phyloP scores from a whole-genome alignment of 2,888 invertebrate species.

The Andricus curvator region DNA sequence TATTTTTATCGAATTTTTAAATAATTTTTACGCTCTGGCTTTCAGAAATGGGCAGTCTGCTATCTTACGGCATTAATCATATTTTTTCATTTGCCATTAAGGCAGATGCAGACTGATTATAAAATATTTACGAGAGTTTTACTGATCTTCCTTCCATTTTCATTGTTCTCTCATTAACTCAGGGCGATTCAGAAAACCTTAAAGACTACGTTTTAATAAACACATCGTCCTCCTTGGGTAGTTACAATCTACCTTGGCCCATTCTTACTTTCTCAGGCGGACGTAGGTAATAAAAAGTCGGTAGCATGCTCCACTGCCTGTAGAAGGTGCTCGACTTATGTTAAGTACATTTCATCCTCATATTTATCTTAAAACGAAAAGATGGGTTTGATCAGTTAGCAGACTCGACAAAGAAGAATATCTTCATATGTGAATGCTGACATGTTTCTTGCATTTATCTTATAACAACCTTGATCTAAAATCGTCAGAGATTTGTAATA shows the following conservation, averaged over 20 bases:
- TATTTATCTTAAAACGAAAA: background rate
- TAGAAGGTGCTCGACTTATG: slow-evolving; percentile 27
- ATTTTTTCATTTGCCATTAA: slow-evolving; percentile 14
- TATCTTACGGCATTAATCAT: slow-evolving; percentile 3
- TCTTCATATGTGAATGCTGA: background rate
- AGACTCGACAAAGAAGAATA: slow-evolving; percentile 17
- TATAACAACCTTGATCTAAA: slow-evolving; percentile 21
- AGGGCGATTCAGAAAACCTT: slow-evolving; percentile 17
- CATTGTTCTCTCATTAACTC: slow-evolving; percentile 37
- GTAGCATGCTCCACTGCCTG: slow-evolving; percentile 23
- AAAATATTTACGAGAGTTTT: slow-evolving; percentile 31
- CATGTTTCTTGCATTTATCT: background rate
- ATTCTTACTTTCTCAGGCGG: slow-evolving; percentile 38
- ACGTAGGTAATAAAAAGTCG: slow-evolving; percentile 37
- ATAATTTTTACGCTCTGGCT: background rate
- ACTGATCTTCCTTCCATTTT: slow-evolving; percentile 6
- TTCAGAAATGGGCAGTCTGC: too few relatives aligned
- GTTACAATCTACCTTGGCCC: slow-evolving; percentile 41
- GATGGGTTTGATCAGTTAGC: background rate
- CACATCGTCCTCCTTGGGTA: slow-evolving; percentile 16
- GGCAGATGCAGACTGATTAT: background rate
- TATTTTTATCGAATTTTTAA: too few relatives aligned
- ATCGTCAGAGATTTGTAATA: background rate
- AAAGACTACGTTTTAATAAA: slow-evolving; percentile 33
- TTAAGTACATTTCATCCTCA: background rate